Base-by-base conservation (phyloP, 2,113 vertebrate genomes). In the Apodemus sylvaticus region DNA sequence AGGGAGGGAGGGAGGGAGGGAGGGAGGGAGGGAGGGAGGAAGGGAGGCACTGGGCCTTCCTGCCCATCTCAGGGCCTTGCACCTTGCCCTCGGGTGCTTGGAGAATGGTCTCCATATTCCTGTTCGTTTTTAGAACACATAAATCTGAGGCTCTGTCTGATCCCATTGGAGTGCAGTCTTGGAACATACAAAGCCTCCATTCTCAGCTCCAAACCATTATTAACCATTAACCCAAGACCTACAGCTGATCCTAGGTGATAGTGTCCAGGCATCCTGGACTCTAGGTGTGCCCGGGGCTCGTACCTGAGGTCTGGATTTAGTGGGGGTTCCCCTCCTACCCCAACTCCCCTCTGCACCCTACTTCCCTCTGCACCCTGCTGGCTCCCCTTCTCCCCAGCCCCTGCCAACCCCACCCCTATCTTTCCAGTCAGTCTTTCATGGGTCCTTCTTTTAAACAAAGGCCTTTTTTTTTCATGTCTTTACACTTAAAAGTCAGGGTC, bases 161-260 rank as follows among this genome's bases (percentile, higher is more conserved):
- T 31, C 39, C 60, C 77, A 34, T 29, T 1, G 6, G 29, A 62
- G 68, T 51, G 26, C 86, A 62, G 60, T n/a, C 31, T 82, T 60
- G 14, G 20, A n/a, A 34, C 78, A 76, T 12, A 90, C 29, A 93
- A 96, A 93, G 85, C n/a, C 29, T 24, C 10, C 26, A 74, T 90
- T 94, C 76, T 4, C 29, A 90, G 68, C 92, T 70, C 58, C 73
- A 86, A 87, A 20, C 26, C 34, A 78, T 71, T 53, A 77, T 86
- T 86, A 93, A 96, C 96, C 90, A 94, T 93, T 92, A 88, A 94
- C 90, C 92, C 51, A 62, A 86, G 29, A 26, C 0, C 0, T 76
- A 91, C 79, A 68, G 90, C 68, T 58, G 79, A 89, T 68, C 36
- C 48, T 70, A 62, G 85, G 36, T 73, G 76, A 64, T 51, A 81